Percentiles rank a stretch among this genome's conserved stretches.
These are phyloP conservation scores for Centropristis striata DNA, from an alignment of 2,113 vertebrate species.

Conservation along the genomic window DNA sequence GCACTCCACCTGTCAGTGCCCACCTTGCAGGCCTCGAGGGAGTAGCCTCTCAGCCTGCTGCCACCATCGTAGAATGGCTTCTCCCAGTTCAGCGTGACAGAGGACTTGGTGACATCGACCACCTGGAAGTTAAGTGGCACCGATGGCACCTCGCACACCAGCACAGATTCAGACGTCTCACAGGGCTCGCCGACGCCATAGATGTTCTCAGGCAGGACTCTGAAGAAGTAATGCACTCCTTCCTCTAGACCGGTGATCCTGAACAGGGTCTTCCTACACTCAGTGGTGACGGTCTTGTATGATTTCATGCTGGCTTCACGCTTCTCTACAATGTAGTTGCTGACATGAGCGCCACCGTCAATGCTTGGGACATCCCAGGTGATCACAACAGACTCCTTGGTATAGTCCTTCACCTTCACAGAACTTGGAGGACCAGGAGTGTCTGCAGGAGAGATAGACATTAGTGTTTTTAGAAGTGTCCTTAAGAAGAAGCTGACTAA, in stretches of 20 bases:
- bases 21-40: conserved; percentile 94
- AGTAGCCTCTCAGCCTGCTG: conserved; percentile 92
- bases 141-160: conserved; percentile 95
- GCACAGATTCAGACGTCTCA: conserved; percentile 92
- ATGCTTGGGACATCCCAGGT: conserved; percentile 96
- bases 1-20: conserved; percentile 94
- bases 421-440: conserved; percentile 94
- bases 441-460: conserved; percentile 81
- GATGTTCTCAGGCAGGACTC: conserved; percentile 97
- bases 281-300: conserved; percentile 96
- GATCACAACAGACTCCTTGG: conserved; percentile 96
- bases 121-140: conserved; percentile 92
- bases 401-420: conserved; percentile 95
- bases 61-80: conserved; percentile 94
- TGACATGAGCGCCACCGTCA: conserved; percentile 96
- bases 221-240: conserved; percentile 95
- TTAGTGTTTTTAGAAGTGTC: not conserved
- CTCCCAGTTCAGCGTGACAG: conserved; percentile 93
- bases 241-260: conserved; percentile 93
- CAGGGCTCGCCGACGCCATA: conserved; percentile 96
- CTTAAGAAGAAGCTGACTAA: not conserved
- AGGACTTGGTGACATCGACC: conserved; percentile 92
- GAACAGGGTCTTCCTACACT: conserved; percentile 96
- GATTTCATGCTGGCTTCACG: conserved; percentile 98
- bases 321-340: conserved; percentile 97